Evolutionary conservation across 2,113 vertebrate genomes (phyloP), one percentile per base, ranked within the genome.

Genomic region (Apaloderma vittatum): DNA sequence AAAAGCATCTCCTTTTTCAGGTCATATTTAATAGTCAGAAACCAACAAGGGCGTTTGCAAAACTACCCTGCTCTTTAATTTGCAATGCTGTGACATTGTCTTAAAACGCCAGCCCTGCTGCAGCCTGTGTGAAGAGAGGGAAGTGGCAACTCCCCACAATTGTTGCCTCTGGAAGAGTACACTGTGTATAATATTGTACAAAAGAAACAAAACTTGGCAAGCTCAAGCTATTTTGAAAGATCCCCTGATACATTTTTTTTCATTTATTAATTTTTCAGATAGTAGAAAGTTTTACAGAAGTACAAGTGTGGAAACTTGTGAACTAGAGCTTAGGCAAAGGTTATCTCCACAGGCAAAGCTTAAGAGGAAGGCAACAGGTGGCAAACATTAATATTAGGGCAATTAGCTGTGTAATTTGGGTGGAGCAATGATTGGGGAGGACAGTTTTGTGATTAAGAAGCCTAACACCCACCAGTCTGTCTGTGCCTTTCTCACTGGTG

Each of bases 401-500:
- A 63, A 43, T 55, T 51, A 84, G 19, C 34, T 48, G 32, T 7
- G 10, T 74, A 14, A 21, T 73, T 90, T 76, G 67, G 58, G 86
- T 88, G 81, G 62, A 76, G 58, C 63, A 79, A 22, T 32, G 45
- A 72, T 0, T 65, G 43, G 19, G 13, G 57, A 90, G 37, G 59
- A 80, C 40, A 76, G 58, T 40, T 94, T 54, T 90, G 92, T 71
- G 88, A 92, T 86, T 76, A 70, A 65, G 36, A 92, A 62, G 58
- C 51, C 54, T 58, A 52, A 80, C n/a, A 66, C 51, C 36, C 32
- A 51, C 1, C 37, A 90, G n/a, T 21, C 40, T 86, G 29, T 15
- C 3, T 45, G 37, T 68, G 48, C 73, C 65, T 92, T 67, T 67
- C 46, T 49, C 68, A 34, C 46, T 54, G 36, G 30, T 1, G 0